Percentiles rank a stretch among this genome's conserved stretches.
Evolutionary conservation across 2,888 invertebrate genomes (phyloP).

Genomic region (Mechanitis messenoides): DNA sequence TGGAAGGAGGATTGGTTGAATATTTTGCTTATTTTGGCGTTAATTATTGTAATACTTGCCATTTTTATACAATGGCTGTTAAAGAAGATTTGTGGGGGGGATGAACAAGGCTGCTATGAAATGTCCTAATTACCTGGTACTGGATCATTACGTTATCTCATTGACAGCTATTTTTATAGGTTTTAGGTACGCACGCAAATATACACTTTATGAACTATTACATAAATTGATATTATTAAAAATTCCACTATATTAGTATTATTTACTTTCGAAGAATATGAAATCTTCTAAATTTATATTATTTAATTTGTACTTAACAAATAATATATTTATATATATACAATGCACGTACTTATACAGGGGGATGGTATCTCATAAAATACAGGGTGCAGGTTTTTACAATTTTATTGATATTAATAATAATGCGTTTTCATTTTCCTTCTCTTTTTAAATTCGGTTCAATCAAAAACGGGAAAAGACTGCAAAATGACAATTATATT

Average conservation of each 20-base stretch:
- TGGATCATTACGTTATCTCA: not conserved
- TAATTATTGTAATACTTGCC: conserved; percentile 55
- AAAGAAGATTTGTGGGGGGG: conserved; percentile 42
- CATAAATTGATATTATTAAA: too few species aligned
- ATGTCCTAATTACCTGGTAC: conserved; percentile 32
- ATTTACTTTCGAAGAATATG: conserved; percentile 3
- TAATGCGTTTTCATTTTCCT: conserved; percentile 41
- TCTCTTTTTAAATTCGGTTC: conserved; percentile 21
- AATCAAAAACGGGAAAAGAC: conserved; percentile 50
- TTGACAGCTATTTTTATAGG: not conserved
- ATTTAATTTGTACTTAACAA: too few species aligned
- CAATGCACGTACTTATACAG: too few species aligned
- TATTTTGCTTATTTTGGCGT: conserved; percentile 52
- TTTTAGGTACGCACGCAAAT: not conserved
- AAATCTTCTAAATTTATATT: not conserved
- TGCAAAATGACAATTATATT: conserved; percentile 46
- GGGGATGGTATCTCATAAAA: too few species aligned
- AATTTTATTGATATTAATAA: too few species aligned
- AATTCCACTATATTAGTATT: not conserved
- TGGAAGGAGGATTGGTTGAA: conserved; percentile 69
- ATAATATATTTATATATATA: too few species aligned
- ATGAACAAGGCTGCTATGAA: conserved; percentile 49
- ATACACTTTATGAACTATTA: not conserved
- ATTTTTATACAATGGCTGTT: conserved; percentile 56
- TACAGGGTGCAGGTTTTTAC: too few species aligned